Percentiles rank a stretch among this genome's conserved stretches.
Evolutionary conservation across 92 coral and sea anemone genomes (phyloP).

Genomic region (Hydrozoanthus gracilis): DNA sequence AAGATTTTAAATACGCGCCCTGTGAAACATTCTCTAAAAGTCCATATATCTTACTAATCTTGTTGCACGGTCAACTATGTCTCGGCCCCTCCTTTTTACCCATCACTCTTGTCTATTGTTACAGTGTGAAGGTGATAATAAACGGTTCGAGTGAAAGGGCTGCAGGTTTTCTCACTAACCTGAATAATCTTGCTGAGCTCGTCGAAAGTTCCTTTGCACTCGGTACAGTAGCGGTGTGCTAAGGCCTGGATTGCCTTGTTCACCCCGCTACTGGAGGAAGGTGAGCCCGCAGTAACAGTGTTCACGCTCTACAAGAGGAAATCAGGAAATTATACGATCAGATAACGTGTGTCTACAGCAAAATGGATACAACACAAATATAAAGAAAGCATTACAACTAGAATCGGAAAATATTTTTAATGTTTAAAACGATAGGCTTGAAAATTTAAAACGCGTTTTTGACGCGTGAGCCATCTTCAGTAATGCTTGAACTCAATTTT

Average conservation of each 20-base stretch:
- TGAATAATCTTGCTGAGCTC: conserved; percentile 98
- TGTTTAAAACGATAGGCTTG: too few relatives aligned
- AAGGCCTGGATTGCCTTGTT: conserved; percentile 95
- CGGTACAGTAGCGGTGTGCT: conserved; percentile 97
- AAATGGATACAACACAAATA: not conserved
- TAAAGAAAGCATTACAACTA: not conserved
- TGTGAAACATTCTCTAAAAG: too few relatives aligned
- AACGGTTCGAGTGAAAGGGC: too few relatives aligned
- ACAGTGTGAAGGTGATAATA: not conserved
- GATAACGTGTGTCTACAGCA: not conserved
- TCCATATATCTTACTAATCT: too few relatives aligned
- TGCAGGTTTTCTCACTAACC: conserved; percentile 50
- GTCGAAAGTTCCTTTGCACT: conserved; percentile 94
- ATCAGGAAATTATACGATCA: not conserved
- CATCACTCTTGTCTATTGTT: not conserved
- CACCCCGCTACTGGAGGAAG: conserved; percentile 75
- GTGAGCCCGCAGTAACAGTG: conserved; percentile 54
- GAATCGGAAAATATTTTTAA: not conserved
- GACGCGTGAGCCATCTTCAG: too few relatives aligned
- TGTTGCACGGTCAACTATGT: too few relatives aligned
- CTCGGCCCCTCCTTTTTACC: not conserved
- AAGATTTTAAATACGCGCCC: too few relatives aligned
- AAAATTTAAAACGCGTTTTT: too few relatives aligned
- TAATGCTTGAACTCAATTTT: too few relatives aligned
- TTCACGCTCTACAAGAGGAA: conserved; percentile 46